Base-by-base conservation (phyloP, 2,113 vertebrate species). In the Aptenodytes patagonicus region DNA sequence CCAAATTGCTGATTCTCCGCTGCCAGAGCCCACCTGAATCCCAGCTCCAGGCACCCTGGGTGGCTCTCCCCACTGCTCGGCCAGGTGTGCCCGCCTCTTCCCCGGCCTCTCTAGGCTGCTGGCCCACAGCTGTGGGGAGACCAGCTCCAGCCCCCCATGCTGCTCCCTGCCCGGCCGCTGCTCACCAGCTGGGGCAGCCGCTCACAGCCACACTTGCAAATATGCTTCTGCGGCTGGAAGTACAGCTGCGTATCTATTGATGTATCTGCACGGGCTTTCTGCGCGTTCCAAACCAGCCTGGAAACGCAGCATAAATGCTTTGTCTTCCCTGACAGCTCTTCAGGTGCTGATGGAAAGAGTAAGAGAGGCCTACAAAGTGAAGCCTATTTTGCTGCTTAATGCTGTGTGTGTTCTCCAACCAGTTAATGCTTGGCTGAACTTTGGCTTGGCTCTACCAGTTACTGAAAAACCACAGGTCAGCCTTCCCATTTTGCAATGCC, bases 1-100 rank as follows among this genome's bases (percentile, higher is more conserved):
- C 11, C 46, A 0, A 49, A 9, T 6, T 3, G 28, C 34, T 0
- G 1, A 29, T 13, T 52, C 10, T 38, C 12, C 2, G 0, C 54
- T 18, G 68, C 25, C 54, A 17, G 34, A 9, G 17, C 36, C 13
- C 66, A n/a, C 32, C 61, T 5, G 29, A 38, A 10, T 5, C 42
- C 25, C 25, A 4, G 19, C 22, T 24, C 10, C 40, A 10, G 40
- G 47, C 36, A 6, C 13, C 13, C 21, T 2, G 17, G 9, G 1
- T 8, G 0, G 0, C 40, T 13, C 22, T 10, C 28, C 57, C 7
- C 9, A 0, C 7, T 6, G 21, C 62, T 9, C 1, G 1, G 13
- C 18, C 42, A 15, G 71, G 75, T 2, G 46, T 11, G 51, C 0
- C 24, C 0, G 1, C 32, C 47, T 32, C 72, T 61, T 21, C 44